Base-by-base conservation (phyloP, 2,797 vertebrate genomes). In the Cryptoblepharus egeriae region DNA sequence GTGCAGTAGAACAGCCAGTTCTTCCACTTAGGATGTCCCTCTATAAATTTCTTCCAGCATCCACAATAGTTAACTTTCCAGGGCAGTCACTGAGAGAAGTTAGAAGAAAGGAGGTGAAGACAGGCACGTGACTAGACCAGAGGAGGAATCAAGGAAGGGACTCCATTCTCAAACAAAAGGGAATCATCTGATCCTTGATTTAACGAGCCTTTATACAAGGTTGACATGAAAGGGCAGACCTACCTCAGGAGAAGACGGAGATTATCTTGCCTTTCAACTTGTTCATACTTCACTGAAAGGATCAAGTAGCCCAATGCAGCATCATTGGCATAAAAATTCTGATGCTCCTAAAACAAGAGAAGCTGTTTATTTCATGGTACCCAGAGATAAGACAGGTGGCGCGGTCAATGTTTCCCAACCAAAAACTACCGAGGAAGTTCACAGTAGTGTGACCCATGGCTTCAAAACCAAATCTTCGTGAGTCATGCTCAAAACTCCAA, bases 311-410 rank as follows among this genome's bases (percentile, higher is more conserved):
- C 94, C 83, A 95, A 92, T 42, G 93, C 84, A 61, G 92, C 30
- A 24, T 95, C 95, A 87, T 76, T 93, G 72, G 95, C 92, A 87
- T 95, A 95, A 81, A 95, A 95, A 84, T 95, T 95, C 75, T 95
- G 93, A 85, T 95, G 95, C 77, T 95, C 95, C 95, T 95, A 75
- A 77, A 89, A 76, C 2, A 68, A 16, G 32, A 88, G 85, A 69
- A 49, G 35, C 32, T 57, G 24, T 45, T 22, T 71, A 49, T 13
- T 13, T 22, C 9, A 89, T 20, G 2, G 73, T 0, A 0, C 11
- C 77, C 77, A 70, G 52, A 63, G 55, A 57, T 2, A 57, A 20
- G 55, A 22, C 16, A 57, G 20, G 16, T 57, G 55, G 55, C 16
- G 20, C 20, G 22, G 55, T 57, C 20, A 57, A 16, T 10, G 2